phyloP scores from a whole-genome alignment of 1,140 invertebrate species.

The Pogonomyrmex californicus region DNA sequence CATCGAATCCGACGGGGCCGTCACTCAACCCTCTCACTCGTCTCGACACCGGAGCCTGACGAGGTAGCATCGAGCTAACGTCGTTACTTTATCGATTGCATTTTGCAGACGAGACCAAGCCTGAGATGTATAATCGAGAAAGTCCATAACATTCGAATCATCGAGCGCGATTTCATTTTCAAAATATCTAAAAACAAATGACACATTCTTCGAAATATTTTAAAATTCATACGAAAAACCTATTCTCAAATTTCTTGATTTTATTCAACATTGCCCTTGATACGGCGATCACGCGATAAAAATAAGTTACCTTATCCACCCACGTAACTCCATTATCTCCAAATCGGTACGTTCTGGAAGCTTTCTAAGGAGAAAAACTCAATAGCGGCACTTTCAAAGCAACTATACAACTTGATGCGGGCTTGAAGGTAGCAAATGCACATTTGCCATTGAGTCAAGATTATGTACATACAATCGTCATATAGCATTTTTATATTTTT shows the following conservation, averaged over 20 bases:
- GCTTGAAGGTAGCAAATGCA: neutral
- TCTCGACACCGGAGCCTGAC: conserved; percentile 65
- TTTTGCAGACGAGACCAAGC: conserved; percentile 40
- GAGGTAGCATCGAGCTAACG: conserved; percentile 66
- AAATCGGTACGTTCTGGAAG: conserved; percentile 3
- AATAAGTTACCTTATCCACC: conserved; percentile 29
- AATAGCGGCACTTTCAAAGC: conserved; percentile 8
- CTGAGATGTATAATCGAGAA: conserved; percentile 45
- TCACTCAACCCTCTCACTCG: conserved; percentile 67
- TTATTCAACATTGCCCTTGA: conserved; percentile 22
- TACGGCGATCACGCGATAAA: conserved; percentile 6
- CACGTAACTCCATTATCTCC: conserved; percentile 28
- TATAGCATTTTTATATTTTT: neutral
- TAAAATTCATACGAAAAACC: conserved; percentile 5
- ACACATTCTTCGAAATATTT: conserved; percentile 5
- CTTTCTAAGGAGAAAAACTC: neutral
- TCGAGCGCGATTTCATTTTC: neutral
- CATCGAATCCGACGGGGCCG: conserved; percentile 67
- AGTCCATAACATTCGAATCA: conserved; percentile 32
- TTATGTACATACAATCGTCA: neutral
- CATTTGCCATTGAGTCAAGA: neutral
- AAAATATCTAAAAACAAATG: neutral
- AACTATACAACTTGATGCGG: neutral
- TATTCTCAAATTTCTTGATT: conserved; percentile 32
- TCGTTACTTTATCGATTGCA: conserved; percentile 67